Base-by-base conservation (phyloP, 1,140 invertebrate species). In the Bacillus rossius region DNA sequence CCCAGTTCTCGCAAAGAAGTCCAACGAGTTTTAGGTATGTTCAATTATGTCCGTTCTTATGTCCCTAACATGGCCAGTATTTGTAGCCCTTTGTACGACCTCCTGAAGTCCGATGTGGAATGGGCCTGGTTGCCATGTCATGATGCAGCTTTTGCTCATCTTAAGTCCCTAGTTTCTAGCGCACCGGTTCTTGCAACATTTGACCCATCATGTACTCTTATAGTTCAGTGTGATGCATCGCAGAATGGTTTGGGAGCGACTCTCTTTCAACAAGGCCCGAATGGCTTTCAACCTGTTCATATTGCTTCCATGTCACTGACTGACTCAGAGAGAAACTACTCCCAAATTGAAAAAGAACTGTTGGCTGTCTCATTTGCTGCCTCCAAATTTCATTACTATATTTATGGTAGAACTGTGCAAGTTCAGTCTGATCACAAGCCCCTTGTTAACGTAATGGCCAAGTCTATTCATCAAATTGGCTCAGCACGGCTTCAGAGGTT, bases 401-500 rank as follows among this genome's bases (percentile, higher is more conserved):
- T 63, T 53, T 69, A 63, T 53, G 62, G 62, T 37, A 47, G 20
- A 23, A 22, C 58, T n/a, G 37, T 64, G n/a, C 41, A 22, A 51
- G 49, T 65, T 34, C 41, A 49, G 20, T 69, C 58, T 26, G 64
- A 67, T 50, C 64, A 66, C 55, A 65, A 66, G 38, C 65, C 61
- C 10, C 48, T 66, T 8, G 66, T 65, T 17, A 34, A 57, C 37
- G 71, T 77, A 8, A 57, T 71, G 17, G 64, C 64, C 41, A 77
- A 76, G 63, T 61, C 62, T 13, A 54, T 76, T n/a, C 17, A 67
- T 34, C 68, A 70, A 57, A 63, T 70, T 22, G 29, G 29, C 29
- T 66, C 71, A 13, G 62, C 61, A 40, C 56, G 76, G 50, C 57
- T 79, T 13, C 73, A 77, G 60, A 43, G 69, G 10, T 70, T 76